Percentiles rank a stretch among this genome's conserved stretches.
phyloP scores from a whole-genome alignment of 2,113 vertebrate species.

The Paraplagusia blochii region DNA sequence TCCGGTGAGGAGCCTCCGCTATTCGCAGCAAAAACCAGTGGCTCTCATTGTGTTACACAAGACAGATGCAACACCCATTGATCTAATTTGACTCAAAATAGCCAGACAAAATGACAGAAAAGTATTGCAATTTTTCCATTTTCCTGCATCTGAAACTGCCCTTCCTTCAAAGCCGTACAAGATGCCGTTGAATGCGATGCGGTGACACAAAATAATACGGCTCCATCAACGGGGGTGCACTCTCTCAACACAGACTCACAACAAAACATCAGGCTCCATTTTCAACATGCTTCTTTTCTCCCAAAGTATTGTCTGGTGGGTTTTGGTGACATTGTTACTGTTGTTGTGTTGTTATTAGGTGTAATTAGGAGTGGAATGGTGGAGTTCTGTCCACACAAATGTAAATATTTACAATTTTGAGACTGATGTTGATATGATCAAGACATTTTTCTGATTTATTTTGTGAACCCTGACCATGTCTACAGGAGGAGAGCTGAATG shows the following conservation, averaged over 20 bases:
- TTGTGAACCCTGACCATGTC: no score
- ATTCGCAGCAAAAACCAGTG: slow-evolving; percentile 43
- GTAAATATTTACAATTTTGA: no score
- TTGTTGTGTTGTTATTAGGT: no score
- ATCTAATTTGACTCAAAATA: slow-evolving; percentile 91
- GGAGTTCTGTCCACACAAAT: no score
- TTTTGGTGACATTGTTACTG: no score
- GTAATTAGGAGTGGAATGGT: no score
- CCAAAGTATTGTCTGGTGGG: not conserved
- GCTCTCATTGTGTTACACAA: slow-evolving; percentile 69
- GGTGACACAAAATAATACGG: slow-evolving; percentile 76
- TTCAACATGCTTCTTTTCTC: slow-evolving; percentile 19
- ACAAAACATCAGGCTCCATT: slow-evolving; percentile 36
- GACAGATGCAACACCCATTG: slow-evolving; percentile 81
- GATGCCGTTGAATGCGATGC: slow-evolving; percentile 80
- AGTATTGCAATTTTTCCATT: slow-evolving; percentile 91
- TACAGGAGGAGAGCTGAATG: no score
- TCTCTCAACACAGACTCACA: slow-evolving; percentile 68
- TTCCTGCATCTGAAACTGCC: slow-evolving; percentile 78
- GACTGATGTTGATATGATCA: no score
- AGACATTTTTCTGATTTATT: no score
- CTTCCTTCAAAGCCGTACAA: slow-evolving; percentile 90
- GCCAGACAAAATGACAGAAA: slow-evolving; percentile 91
- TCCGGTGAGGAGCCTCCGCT: slow-evolving; percentile 38
- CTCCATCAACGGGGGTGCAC: slow-evolving; percentile 70